phyloP scores from a whole-genome alignment of 1,140 invertebrate species.

The Temnothorax curvispinosus region DNA sequence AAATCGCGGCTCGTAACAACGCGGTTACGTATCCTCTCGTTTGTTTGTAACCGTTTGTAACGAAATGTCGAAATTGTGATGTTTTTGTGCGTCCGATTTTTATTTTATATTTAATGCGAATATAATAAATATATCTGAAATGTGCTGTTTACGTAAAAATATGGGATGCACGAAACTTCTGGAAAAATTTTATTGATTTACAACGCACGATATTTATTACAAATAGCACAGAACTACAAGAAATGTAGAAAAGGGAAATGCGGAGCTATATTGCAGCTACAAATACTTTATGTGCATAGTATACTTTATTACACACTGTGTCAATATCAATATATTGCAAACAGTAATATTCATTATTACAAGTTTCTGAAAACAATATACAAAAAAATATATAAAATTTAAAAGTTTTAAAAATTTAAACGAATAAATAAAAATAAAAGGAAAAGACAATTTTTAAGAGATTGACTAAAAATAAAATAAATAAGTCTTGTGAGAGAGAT shows the following conservation, averaged over 20 bases:
- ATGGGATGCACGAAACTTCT: too few relatives aligned
- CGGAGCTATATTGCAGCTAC: not conserved
- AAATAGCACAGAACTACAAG: not conserved
- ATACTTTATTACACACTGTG: slow-evolving; percentile 19
- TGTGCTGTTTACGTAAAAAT: not conserved
- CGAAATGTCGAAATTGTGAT: not conserved
- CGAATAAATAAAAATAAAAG: not conserved
- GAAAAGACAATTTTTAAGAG: too few relatives aligned
- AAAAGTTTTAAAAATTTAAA: too few relatives aligned
- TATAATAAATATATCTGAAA: not conserved
- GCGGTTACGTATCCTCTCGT: not conserved
- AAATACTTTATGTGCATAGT: not conserved
- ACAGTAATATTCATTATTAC: slow-evolving; percentile 9
- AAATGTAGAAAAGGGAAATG: not conserved
- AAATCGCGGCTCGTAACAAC: not conserved
- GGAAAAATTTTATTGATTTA: not conserved
- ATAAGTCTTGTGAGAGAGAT: not conserved
- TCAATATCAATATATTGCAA: slow-evolving; percentile 32
- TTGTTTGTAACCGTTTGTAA: not conserved
- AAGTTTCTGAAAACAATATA: not conserved
- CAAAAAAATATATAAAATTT: not conserved
- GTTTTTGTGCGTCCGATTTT: not conserved
- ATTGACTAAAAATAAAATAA: not conserved
- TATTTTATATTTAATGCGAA: not conserved
- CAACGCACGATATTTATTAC: slow-evolving; percentile 13